A percentile compares a stretch with the other conserved stretches of the same genome.
These are phyloP conservation scores for Poeciliopsis prolifica DNA, from an alignment of 2,113 vertebrate species.

Conservation along the genomic window DNA sequence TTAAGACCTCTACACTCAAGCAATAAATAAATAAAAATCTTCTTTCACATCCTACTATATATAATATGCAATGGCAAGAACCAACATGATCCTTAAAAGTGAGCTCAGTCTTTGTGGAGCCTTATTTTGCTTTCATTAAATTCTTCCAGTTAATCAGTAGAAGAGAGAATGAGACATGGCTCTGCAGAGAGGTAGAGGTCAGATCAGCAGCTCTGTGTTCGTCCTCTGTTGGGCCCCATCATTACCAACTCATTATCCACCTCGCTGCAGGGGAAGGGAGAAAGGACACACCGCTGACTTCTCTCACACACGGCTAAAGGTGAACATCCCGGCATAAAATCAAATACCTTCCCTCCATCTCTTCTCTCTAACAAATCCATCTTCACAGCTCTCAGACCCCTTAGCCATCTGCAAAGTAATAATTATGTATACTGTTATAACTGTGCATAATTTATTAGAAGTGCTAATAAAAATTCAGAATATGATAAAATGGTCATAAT, in stretches of 20 bases:
- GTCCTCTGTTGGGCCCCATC: conserved; percentile 44
- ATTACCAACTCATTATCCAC: conserved; percentile 71
- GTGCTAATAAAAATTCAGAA: conserved; percentile 42
- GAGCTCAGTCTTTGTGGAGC: not conserved
- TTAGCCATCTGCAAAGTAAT: conserved; percentile 31
- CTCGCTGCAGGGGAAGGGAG: conserved; percentile 55
- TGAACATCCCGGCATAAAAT: conserved; percentile 22
- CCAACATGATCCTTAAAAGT: not conserved
- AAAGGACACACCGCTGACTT: conserved; percentile 47
- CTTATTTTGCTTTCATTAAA: not conserved
- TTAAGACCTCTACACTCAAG: no score
- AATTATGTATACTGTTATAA: conserved; percentile 52
- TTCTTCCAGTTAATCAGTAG: not conserved
- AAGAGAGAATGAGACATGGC: conserved; percentile 23
- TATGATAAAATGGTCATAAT: conserved; percentile 48
- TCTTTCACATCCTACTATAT: not conserved
- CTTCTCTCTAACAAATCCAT: conserved; percentile 14
- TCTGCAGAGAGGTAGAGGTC: conserved; percentile 52
- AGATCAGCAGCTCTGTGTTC: conserved; percentile 34
- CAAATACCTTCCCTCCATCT: not conserved
- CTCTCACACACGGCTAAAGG: conserved; percentile 25
- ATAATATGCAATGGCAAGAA: not conserved
- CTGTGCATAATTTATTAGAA: conserved; percentile 55
- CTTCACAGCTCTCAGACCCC: conserved; percentile 20
- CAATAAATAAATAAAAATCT: not conserved